Evolutionary conservation across 2,888 invertebrate genomes (phyloP).

Genomic region (Nudaria mundana): DNA sequence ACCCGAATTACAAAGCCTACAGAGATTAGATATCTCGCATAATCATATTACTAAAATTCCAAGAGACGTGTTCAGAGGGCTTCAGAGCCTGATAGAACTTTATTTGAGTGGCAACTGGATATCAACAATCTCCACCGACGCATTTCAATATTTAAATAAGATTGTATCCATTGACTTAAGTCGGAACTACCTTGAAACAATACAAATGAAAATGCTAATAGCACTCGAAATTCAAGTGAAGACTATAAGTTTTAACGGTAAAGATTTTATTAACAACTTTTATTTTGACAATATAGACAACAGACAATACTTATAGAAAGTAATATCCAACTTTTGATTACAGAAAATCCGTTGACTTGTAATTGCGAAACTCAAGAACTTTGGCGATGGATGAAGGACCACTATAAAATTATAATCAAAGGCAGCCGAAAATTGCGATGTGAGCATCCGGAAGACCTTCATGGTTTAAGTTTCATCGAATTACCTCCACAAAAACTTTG

Average conservation of each 20-base stretch:
- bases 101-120: constrained; percentile 92
- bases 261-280: constrained; percentile 23
- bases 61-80: constrained; percentile 87
- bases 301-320: neutral
- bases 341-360: constrained; percentile 94
- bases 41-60: constrained; percentile 90
- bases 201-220: constrained; percentile 88
- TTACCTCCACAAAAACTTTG: constrained; percentile 91
- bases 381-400: constrained; percentile 95
- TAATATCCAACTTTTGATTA: constrained; percentile 22
- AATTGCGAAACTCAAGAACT: constrained; percentile 94
- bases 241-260: constrained; percentile 90
- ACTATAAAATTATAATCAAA: constrained; percentile 87
- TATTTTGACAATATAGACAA: neutral
- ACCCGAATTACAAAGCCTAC: constrained; percentile 87
- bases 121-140: constrained; percentile 87
- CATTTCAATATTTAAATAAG: constrained; percentile 88
- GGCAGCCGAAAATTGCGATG: constrained; percentile 85
- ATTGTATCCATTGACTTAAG: constrained; percentile 89
- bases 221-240: constrained; percentile 92
- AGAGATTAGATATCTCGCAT: constrained; percentile 90
- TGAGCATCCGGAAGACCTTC: constrained; percentile 90
- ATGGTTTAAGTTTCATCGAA: constrained; percentile 88
- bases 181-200: constrained; percentile 90
- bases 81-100: constrained; percentile 89